These are phyloP conservation scores for Epizoanthus rinbou DNA, from an alignment of 92 coral and sea anemone species.

Conservation along the genomic window DNA sequence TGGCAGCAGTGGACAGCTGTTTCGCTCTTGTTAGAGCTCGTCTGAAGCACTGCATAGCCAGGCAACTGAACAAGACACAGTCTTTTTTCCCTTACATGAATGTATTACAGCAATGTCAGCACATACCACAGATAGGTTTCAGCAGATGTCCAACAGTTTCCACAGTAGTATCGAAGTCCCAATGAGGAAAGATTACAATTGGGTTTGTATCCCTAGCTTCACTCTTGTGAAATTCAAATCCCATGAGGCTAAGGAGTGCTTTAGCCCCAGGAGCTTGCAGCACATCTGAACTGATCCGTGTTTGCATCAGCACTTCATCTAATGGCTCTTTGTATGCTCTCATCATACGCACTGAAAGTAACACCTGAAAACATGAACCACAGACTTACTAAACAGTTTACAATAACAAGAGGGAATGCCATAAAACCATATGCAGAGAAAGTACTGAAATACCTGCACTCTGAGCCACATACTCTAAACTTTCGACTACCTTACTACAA, in stretches of 20 bases:
- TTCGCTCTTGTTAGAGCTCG: no score
- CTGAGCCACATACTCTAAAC: no score
- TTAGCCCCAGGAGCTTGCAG: slow-evolving; percentile 63
- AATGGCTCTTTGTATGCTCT: slow-evolving; percentile 62
- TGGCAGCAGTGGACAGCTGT: no score
- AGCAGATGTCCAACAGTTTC: slow-evolving; percentile 53
- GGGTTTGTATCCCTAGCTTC: slow-evolving; percentile 75
- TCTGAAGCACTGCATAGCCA: no score
- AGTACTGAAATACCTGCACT: no score
- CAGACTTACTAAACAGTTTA: no score
- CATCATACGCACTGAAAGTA: slow-evolving; percentile 73
- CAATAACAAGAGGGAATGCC: no score
- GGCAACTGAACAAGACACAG: no score
- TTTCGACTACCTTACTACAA: no score
- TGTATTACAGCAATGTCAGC: no score
- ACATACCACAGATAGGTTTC: slow-evolving; percentile 69
- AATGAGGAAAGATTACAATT: slow-evolving; percentile 80
- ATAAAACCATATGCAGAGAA: no score
- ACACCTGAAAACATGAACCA: slow-evolving; percentile 22
- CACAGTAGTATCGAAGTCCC: slow-evolving; percentile 80
- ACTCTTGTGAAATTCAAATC: slow-evolving; percentile 76
- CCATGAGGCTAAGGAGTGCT: slow-evolving; percentile 62
- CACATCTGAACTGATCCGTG: slow-evolving; percentile 70
- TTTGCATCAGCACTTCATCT: slow-evolving; percentile 74
- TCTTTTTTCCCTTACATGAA: no score